These are phyloP conservation scores for Anthoptus insignis DNA, from an alignment of 2,888 invertebrate genomes.

Conservation along the genomic window DNA sequence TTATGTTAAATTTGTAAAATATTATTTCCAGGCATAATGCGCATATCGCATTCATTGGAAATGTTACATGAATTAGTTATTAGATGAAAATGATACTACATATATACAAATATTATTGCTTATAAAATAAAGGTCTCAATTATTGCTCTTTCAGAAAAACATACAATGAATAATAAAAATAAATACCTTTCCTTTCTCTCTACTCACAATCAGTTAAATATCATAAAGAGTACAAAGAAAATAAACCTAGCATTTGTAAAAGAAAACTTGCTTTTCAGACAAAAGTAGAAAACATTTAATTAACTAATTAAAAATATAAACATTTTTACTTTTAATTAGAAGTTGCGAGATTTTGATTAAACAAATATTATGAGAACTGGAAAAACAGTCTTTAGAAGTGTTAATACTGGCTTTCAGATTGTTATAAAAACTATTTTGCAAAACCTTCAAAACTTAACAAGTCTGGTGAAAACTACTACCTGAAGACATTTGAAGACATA, in stretches of 20 bases:
- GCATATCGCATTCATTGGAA: too few relatives aligned
- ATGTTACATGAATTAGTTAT: not conserved
- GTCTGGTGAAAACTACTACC: too few relatives aligned
- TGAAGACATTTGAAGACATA: too few relatives aligned
- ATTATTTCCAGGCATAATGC: too few relatives aligned
- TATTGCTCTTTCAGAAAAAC: constrained; percentile 1
- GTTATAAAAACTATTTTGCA: too few relatives aligned
- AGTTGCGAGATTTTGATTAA: not conserved
- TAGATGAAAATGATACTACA: not conserved
- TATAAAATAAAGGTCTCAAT: not conserved
- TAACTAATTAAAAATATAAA: not conserved
- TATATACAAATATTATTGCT: constrained; percentile 1
- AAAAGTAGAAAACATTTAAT: constrained; percentile 23
- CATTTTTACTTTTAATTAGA: not conserved
- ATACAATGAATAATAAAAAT: not conserved
- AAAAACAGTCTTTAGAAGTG: not conserved
- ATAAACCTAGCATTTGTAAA: not conserved
- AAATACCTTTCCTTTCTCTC: not conserved
- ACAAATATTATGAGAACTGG: not conserved
- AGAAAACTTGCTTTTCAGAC: constrained; percentile 1
- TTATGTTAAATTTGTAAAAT: too few relatives aligned
- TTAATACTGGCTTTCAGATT: not conserved
- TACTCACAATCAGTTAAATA: not conserved
- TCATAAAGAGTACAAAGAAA: not conserved
- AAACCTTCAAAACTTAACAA: too few relatives aligned